Base-by-base conservation (phyloP, 2,888 invertebrate species). In the Byasa hedistus region DNA sequence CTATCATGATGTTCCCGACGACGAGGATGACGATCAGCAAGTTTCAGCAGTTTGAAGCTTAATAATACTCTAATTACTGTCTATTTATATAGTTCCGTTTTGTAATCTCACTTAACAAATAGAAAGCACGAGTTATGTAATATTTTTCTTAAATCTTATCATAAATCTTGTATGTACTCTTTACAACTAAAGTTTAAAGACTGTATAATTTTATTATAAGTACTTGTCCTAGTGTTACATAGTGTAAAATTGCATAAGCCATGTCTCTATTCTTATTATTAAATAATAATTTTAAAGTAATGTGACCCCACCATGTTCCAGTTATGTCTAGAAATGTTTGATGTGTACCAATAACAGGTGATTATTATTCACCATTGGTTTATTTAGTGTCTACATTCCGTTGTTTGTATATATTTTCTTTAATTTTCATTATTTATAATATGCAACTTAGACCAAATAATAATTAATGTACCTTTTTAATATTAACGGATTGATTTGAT, bases 401-500 rank as follows among this genome's bases (percentile, higher is more conserved):
- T 89, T 90, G 85, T 82, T n/a, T 90, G 87, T 91, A 89, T 85
- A 88, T 84, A 87, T 39, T 79, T 83, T 82, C 79, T 80, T 84
- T 88, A 84, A 84, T 86, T 85, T 85, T 85, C 85, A 85, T 87
- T 89, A 89, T 91, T 91, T 89, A 87, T n/a, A n/a, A n/a, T 83
- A 85, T 87, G 89, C 89, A 91, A 91, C 90, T 89, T 90, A 91
- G 91, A 91, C 91, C 91, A 91, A 91, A 91, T 91, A 91, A 91
- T 91, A 91, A 91, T 89, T 91, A 91, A 89, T 87, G 91, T 91
- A 91, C 89, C 90, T 91, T 91, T 27, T 88, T 89, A 90, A 87
- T 85, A 83, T 83, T 87, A 86, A 85, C 83, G 81, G 84, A 86
- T 84, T 79, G 81, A 74, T 81, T 84, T 85, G 79, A 85, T 87